Percentiles rank a stretch among this genome's conserved stretches.
Conservation (phyloP, 1,140 invertebrate species). For the Apis florea region DNA sequence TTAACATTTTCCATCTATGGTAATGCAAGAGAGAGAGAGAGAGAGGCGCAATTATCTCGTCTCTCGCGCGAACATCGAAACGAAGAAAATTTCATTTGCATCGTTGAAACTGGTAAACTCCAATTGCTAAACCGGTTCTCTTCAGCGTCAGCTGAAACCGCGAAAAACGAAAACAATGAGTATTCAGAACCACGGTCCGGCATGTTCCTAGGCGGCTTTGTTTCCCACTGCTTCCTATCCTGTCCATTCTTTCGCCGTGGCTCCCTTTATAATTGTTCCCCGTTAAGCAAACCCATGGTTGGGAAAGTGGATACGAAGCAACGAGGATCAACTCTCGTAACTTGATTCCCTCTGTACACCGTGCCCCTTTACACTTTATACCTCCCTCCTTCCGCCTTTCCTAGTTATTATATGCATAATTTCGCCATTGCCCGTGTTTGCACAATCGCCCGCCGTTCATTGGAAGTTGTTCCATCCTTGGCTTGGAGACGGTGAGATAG, state of each 20-base stretch:
- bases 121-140: constrained; percentile 34
- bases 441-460: constrained; percentile 2
- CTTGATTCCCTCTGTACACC: constrained; percentile 38
- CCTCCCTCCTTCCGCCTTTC: not conserved
- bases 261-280: constrained; percentile 65
- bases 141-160: not conserved
- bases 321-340: constrained; percentile 51
- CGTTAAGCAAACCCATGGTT: constrained; percentile 62
- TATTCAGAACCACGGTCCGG: constrained; percentile 42
- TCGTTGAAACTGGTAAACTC: not conserved
- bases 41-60: not conserved
- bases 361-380: not conserved
- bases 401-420: constrained; percentile 56
- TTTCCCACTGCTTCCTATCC: constrained; percentile 36
- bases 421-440: constrained; percentile 35
- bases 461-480: not conserved
- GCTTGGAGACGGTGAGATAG: not conserved
- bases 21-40: not conserved
- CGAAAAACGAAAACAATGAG: constrained; percentile 48
- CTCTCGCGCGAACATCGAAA: not conserved
- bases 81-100: not conserved
- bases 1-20: too few species aligned
- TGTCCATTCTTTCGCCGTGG: constrained; percentile 37
- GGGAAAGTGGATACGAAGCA: constrained; percentile 19
- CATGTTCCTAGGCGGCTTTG: constrained; percentile 30